Evolutionary conservation across 1,140 invertebrate genomes (phyloP).

Genomic region (Neodiprion fabricii): DNA sequence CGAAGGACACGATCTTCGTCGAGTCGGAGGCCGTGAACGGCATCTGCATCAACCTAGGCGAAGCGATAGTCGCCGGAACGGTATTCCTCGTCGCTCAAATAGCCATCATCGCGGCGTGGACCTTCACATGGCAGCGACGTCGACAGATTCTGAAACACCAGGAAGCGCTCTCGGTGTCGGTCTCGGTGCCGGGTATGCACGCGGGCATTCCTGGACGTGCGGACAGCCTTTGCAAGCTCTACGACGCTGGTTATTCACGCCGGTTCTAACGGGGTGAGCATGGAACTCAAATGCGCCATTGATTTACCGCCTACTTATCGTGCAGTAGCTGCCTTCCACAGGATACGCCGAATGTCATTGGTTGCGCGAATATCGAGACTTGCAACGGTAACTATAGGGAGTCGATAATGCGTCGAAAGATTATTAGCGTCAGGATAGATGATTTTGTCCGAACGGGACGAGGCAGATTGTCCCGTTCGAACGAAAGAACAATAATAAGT

Average conservation of each 20-base stretch:
- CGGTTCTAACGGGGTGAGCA: slow-evolving; percentile 69
- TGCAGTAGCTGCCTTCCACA: neutral
- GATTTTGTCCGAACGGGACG: neutral
- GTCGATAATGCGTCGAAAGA: neutral
- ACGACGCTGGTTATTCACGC: slow-evolving; percentile 83
- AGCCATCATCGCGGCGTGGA: slow-evolving; percentile 82
- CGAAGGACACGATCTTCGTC: slow-evolving; percentile 59
- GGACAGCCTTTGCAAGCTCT: slow-evolving; percentile 84
- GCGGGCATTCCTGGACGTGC: slow-evolving; percentile 67
- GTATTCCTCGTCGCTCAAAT: slow-evolving; percentile 84
- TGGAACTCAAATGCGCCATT: neutral
- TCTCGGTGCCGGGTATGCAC: slow-evolving; percentile 63
- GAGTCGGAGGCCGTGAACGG: slow-evolving; percentile 66
- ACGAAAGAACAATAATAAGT: neutral
- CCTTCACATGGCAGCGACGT: slow-evolving; percentile 82
- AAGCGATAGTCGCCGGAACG: slow-evolving; percentile 80
- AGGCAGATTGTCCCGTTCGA: neutral
- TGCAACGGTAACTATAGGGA: neutral
- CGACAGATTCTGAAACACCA: slow-evolving; percentile 67
- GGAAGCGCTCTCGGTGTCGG: slow-evolving; percentile 64
- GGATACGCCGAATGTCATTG: neutral
- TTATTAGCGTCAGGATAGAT: neutral
- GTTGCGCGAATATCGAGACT: neutral
- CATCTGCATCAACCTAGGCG: slow-evolving; percentile 78
- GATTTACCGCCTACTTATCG: neutral